Evolutionary conservation across 2,888 invertebrate genomes (phyloP).

Genomic region (Nasonia oneida): DNA sequence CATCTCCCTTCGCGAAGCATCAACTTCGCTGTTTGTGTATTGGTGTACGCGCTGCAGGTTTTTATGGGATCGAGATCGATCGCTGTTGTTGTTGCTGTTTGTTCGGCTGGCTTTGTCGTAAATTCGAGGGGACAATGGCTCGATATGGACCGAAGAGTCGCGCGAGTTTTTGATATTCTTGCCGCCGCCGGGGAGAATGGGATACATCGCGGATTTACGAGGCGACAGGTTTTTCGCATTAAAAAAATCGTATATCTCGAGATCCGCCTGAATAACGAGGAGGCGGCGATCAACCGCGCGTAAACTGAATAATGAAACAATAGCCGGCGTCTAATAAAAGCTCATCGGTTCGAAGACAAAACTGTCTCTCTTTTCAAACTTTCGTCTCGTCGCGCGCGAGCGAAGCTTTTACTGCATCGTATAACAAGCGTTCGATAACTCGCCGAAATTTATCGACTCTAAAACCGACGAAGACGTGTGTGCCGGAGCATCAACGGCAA

Average conservation of each 20-base stretch:
- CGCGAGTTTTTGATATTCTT: background rate
- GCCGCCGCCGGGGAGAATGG: background rate
- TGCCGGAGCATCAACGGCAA: background rate
- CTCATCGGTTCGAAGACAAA: background rate
- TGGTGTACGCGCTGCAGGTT: background rate
- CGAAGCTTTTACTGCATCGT: background rate
- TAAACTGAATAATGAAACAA: background rate
- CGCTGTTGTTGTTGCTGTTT: conserved; percentile 27
- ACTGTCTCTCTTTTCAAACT: background rate
- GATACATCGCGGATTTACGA: background rate
- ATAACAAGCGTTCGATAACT: conserved; percentile 43
- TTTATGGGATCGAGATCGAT: conserved; percentile 1
- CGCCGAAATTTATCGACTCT: conserved; percentile 21
- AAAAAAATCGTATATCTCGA: background rate
- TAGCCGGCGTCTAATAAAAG: background rate
- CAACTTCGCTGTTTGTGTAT: background rate
- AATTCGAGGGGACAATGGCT: background rate
- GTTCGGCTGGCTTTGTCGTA: conserved; percentile 34
- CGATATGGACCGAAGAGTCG: background rate
- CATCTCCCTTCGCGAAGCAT: background rate
- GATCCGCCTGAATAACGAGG: no score
- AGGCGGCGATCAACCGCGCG: no score
- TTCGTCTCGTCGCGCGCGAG: conserved; percentile 4
- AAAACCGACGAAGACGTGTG: conserved; percentile 23
- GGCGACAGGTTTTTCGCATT: background rate